Base-by-base conservation (phyloP, 2,888 invertebrate genomes). In the Drosophila acutilabella region DNA sequence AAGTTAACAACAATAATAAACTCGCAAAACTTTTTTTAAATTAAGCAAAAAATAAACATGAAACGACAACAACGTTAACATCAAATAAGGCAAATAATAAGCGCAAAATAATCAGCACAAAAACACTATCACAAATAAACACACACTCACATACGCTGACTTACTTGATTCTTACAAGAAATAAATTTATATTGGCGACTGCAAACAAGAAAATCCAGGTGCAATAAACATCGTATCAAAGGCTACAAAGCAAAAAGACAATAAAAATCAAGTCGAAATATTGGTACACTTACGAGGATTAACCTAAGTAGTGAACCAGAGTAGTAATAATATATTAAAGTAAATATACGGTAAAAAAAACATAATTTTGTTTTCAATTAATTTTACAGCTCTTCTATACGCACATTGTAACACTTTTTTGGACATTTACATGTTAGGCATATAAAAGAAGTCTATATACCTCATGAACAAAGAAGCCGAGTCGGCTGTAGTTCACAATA, bases 151-250 rank as follows among this genome's bases (percentile, higher is more conserved):
- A 51, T 51, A 48, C 53, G 30, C 30, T 30, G 30, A 8, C 30
- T 30, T 8, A 30, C 30, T 30, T 8, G 8, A 30, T 30, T 8
- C 30, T 8, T 30, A 30, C 8, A 30, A 30, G 8, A 30, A 30
- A 84, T 84, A 79, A 84, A 87, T 78, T 83, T 69, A 77, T 77
- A 83, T 83, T 79, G 84, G 81, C 64, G 79, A 81, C 69, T 61
- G 74, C 64, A 85, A 86, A 86, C 85, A 76, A 88, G 88, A 86
- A 86, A 88, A 80, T 86, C 86, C 88, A 86, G 85, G 86, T 88
- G 85, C 86, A 85, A 86, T 88, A 86, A 88, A 86, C 78, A 88
- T 76, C 81, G 71, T 76, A 80, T 62, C 74, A 78, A 86, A 81
- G 77, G 83, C 82, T 74, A 74, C 47, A 72, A n/a, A 44, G 53